Percentiles rank a stretch among this genome's conserved stretches.
Conservation (phyloP, 2,797 vertebrate genomes). For the Benthosema pterotum region DNA sequence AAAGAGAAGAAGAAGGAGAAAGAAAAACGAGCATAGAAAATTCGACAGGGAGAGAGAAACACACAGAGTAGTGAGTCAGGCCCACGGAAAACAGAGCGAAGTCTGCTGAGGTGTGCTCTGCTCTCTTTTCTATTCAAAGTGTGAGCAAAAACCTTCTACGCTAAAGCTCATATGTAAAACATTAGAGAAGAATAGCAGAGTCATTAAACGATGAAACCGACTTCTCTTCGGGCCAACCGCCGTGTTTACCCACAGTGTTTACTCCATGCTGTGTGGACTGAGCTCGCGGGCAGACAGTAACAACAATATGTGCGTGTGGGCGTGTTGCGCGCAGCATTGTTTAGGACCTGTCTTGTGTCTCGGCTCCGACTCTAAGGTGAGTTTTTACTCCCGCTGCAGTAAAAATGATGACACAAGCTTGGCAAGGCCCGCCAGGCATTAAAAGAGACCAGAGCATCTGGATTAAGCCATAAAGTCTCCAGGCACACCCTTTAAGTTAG, state of each 20-base stretch:
- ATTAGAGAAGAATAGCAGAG: constrained; percentile 66
- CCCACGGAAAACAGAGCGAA: constrained; percentile 48
- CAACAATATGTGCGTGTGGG: constrained; percentile 10
- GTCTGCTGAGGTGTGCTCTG: constrained; percentile 29
- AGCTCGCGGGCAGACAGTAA: background rate
- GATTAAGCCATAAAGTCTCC: constrained; percentile 49
- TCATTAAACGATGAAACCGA: constrained; percentile 71
- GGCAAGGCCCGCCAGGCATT: constrained; percentile 51
- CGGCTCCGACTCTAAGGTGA: constrained; percentile 23
- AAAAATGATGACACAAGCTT: constrained; percentile 57
- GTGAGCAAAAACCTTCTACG: constrained; percentile 58
- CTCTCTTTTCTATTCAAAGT: constrained; percentile 44
- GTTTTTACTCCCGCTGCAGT: constrained; percentile 37
- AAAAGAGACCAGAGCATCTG: constrained; percentile 59
- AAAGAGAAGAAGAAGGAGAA: constrained; percentile 39
- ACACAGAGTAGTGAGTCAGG: constrained; percentile 54
- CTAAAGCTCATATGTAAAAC: constrained; percentile 68
- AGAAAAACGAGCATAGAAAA: constrained; percentile 60
- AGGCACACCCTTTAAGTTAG: constrained; percentile 48
- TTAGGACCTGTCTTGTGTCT: constrained; percentile 50
- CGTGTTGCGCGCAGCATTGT: background rate
- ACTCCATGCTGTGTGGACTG: background rate
- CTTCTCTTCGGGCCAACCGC: constrained; percentile 48
- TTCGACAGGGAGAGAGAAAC: constrained; percentile 55
- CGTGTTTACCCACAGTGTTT: constrained; percentile 49